Conservation (phyloP, 1,140 invertebrate species). For the Calliphora vicina region DNA sequence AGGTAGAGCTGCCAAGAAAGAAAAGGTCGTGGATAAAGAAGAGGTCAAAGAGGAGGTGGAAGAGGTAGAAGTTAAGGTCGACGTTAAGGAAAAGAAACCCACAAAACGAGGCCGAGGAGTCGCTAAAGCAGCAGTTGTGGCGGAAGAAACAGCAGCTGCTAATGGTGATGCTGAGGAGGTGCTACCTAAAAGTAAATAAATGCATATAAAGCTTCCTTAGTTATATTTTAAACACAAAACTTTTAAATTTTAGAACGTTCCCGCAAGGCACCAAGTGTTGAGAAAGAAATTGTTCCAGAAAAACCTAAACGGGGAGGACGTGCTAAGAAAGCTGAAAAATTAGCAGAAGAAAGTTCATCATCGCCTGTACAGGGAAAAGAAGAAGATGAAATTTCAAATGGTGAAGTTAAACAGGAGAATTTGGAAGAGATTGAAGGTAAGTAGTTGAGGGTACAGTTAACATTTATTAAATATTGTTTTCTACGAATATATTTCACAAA, state of each 20-base stretch:
- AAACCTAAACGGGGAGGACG: constrained; percentile 36
- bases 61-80: background rate
- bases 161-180: background rate
- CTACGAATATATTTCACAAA: too few relatives aligned
- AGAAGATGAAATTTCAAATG: background rate
- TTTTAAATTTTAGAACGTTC: constrained; percentile 1
- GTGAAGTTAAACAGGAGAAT: background rate
- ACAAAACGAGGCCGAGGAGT: background rate
- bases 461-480: background rate
- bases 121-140: background rate
- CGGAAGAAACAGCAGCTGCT: background rate
- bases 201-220: background rate
- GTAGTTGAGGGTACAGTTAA: too few relatives aligned
- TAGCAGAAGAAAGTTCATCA: background rate
- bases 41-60: background rate
- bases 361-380: background rate
- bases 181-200: background rate
- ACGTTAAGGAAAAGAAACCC: background rate
- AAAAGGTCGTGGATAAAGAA: background rate
- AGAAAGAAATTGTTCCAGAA: constrained; percentile 11
- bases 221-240: background rate
- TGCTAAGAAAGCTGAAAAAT: constrained; percentile 34
- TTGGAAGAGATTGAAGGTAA: background rate
- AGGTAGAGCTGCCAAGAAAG: background rate
- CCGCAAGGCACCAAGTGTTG: background rate